Percentiles rank a stretch among this genome's conserved stretches.
These are phyloP conservation scores for Silurus meridionalis DNA, from an alignment of 2,113 vertebrate species.

Conservation along the genomic window DNA sequence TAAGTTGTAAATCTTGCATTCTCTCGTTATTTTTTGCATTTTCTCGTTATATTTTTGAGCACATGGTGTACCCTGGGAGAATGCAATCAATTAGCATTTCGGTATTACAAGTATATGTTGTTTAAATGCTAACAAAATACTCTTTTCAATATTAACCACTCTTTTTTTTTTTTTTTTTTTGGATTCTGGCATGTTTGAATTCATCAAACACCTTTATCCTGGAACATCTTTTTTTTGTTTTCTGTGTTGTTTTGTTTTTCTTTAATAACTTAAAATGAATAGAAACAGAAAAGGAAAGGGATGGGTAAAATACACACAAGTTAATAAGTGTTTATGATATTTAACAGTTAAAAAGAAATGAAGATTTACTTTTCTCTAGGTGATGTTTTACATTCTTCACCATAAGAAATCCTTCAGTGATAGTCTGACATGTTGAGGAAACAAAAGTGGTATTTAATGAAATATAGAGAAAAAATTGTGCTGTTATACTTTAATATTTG, in stretches of 20 bases:
- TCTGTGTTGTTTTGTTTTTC: no score
- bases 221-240: no score
- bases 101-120: background rate
- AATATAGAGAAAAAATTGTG: background rate
- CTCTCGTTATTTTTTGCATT: background rate
- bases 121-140: background rate
- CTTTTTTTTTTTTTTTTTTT: no score
- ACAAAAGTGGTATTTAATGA: background rate
- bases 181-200: no score
- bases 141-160: no score
- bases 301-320: background rate
- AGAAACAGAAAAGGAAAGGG: background rate
- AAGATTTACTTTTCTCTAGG: background rate
- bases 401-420: background rate
- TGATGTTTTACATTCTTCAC: background rate
- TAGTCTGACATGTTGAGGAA: background rate
- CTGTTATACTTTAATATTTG: background rate
- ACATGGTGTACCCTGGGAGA: background rate
- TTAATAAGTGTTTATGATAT: no score
- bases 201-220: no score
- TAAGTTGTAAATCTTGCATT: background rate
- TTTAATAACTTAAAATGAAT: background rate
- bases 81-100: background rate
- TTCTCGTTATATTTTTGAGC: background rate
- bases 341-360: background rate